Evolutionary conservation across 2,797 vertebrate species (phyloP), one percentile per base, ranked within the genome.

Genomic region (Gouania willdenowi): DNA sequence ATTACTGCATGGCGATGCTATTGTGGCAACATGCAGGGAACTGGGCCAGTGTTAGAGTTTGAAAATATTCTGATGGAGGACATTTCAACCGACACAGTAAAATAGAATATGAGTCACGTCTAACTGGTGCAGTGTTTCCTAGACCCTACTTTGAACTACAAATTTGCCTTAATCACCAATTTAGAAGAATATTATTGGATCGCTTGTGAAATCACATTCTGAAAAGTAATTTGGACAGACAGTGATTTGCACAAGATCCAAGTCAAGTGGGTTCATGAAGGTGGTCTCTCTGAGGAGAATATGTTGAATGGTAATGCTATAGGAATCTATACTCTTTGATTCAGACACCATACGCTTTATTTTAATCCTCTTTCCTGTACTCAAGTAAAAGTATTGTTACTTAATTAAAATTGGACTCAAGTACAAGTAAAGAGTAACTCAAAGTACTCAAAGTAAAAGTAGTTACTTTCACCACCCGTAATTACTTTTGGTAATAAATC

Each of bases 21-120:
- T 78, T 73, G 77, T 79, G 21, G 59, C 71, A 59, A 50, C 74
- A 66, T 68, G 71, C 65, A 65, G 57, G 56, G 67, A 81, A 77
- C 39, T 72, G 71, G 74, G 71, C 64, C 75, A 77, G 57, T 60
- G 37, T 56, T 46, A 11, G 51, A 60, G 48, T 61, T 64, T 58
- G 51, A 45, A 62, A 71, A 69, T 41, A 45, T 63, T 54, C 52
- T 48, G 65, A 69, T 59, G 63, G 60, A 59, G 54, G 22, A 71
- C 26, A 14, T 41, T 40, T 56, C 41, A 15, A 27, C 29, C 43
- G 55, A 29, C 41, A 38, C 26, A 26, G 7, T 34, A 16, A 41
- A 46, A 54, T 54, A 34, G 60, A 60, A 62, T 53, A 36, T 41
- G 28, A 61, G 42, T 58, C 42, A 18, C 51, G 16, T 16, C 10